phyloP scores from a whole-genome alignment of 2,797 vertebrate genomes.

The Triplophysa bombifrons region DNA sequence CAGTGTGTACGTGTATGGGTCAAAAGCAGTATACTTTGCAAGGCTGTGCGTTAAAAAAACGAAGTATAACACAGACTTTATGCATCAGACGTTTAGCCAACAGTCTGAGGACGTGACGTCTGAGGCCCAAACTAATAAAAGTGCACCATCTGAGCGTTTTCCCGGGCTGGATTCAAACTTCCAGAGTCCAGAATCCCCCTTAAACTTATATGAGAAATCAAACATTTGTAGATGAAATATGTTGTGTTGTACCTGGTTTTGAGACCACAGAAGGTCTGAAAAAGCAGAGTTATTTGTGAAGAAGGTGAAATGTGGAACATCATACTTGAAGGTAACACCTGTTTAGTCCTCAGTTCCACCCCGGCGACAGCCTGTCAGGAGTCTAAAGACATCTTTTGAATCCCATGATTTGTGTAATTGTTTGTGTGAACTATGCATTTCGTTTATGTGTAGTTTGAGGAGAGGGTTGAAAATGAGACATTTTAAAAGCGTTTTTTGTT shows the following conservation, averaged over 20 bases:
- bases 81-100: too few species aligned
- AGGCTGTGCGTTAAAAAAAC: too few species aligned
- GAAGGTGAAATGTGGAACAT: neutral
- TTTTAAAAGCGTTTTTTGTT: neutral
- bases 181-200: neutral
- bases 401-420: slow-evolving; percentile 22
- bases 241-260: neutral
- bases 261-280: neutral
- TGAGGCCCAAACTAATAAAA: too few species aligned
- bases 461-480: neutral
- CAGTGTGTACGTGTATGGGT: too few species aligned
- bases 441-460: neutral
- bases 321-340: slow-evolving; percentile 15
- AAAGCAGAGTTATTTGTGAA: neutral
- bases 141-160: neutral
- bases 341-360: slow-evolving; percentile 10
- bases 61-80: too few species aligned
- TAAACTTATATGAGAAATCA: too few species aligned
- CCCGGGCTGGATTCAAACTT: too few species aligned
- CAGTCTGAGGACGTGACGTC: too few species aligned
- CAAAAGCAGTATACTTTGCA: too few species aligned
- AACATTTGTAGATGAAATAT: neutral
- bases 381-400: neutral
- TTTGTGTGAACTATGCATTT: neutral
- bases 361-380: slow-evolving; percentile 22